phyloP scores from a whole-genome alignment of 23 tunicate genomes.

The Trididemnum clinides region DNA sequence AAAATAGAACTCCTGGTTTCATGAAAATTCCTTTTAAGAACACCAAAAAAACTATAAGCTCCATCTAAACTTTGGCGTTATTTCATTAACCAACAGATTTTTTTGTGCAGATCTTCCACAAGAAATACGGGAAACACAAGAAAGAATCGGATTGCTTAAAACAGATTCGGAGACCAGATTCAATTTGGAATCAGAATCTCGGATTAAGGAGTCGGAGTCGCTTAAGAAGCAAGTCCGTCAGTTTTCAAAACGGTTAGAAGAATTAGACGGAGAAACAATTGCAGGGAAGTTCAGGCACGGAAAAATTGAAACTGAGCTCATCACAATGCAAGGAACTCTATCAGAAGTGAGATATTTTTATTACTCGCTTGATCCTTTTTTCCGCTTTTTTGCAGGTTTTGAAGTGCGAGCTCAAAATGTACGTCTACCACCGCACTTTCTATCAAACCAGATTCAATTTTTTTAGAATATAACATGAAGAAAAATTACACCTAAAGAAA shows the following conservation, averaged over 20 bases:
- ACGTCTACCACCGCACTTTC: too few relatives aligned
- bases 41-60: not conserved
- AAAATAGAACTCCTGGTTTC: too few relatives aligned
- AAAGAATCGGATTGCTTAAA: constrained; percentile 60
- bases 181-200: constrained; percentile 49
- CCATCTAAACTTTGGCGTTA: too few relatives aligned
- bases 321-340: constrained; percentile 19
- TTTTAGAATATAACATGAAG: too few relatives aligned
- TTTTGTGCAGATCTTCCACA: constrained; percentile 92
- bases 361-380: too few relatives aligned
- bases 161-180: constrained; percentile 50
- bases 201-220: constrained; percentile 63
- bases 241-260: constrained; percentile 46
- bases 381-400: too few relatives aligned
- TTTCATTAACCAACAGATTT: too few relatives aligned
- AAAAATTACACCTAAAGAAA: too few relatives aligned
- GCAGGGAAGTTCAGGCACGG: constrained; percentile 4
- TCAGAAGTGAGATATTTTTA: constrained; percentile 22
- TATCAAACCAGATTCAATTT: too few relatives aligned
- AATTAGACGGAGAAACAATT: not conserved
- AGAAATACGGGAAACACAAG: constrained; percentile 76
- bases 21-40: not conserved
- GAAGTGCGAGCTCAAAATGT: too few relatives aligned
- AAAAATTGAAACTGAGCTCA: not conserved
- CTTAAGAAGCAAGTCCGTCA: constrained; percentile 39